Base-by-base conservation (phyloP, 2,888 invertebrate species). In the Microctonus hyperodae region DNA sequence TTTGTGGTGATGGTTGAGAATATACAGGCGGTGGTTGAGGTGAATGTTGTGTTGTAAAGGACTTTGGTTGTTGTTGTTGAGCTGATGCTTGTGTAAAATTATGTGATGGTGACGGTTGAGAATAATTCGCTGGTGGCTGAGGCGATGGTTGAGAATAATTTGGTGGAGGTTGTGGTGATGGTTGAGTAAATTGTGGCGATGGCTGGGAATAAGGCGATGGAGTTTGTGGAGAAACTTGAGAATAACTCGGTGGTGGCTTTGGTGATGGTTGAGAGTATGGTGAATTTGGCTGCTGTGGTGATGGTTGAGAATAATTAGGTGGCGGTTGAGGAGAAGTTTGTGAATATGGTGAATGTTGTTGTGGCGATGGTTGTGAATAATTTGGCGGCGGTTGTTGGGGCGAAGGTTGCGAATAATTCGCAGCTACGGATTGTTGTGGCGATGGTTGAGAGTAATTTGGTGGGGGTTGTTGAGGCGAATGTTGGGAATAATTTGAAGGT, bases 321-420 rank as follows among this genome's bases (percentile, higher is more conserved):
- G 86, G 89, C 1, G 72, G 70, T 22, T 75, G 74, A 5, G 74
- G 74, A 3, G 73, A 71, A 13, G 67, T 65, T 35, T 73, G 70
- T 6, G 74, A 69, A 25, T 71, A 71, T 2, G 68, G 64, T 11
- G 72, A 68, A 16, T 73, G 67, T 61, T 75, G 71, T 56, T 75
- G 74, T 0, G 79, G 76, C 11, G 78, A 77, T 4, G 75, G 70
- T 62, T 79, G 78, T 5, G 78, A 77, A 63, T 76, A 79, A 62
- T 75, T 80, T 2, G 76, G 70, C 9, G 76, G 73, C 85, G 88
- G 77, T 51, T 78, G 87, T 53, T 81, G 80, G 11, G 83, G 78
- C 3, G 80, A 80, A 0, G 79, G 72, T 53, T 82, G 83, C 0
- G 82, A 79, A 51, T 87, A 87, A 75, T 85, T 87, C 31, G 89